These are phyloP conservation scores for Penaeus indicus DNA, from an alignment of 1,140 invertebrate species.

Conservation along the genomic window DNA sequence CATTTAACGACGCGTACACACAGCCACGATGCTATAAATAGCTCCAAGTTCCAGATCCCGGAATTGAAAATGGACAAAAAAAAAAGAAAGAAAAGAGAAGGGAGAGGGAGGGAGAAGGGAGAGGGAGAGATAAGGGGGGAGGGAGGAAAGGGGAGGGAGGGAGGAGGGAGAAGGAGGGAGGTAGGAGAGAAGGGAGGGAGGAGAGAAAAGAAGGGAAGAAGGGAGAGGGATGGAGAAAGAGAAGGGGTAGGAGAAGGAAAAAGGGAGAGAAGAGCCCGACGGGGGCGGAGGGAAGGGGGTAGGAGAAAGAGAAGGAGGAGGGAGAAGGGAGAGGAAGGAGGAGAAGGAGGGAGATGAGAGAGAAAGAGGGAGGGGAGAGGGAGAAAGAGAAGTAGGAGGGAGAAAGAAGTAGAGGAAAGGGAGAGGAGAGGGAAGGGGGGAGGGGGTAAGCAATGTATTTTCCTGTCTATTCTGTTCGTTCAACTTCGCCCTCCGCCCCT, in stretches of 20 bases:
- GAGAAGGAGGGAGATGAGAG: neutral
- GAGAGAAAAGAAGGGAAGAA: neutral
- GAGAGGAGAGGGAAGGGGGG: neutral
- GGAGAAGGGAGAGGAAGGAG: neutral
- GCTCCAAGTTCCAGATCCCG: neutral
- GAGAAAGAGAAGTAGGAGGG: neutral
- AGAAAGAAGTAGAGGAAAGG: neutral
- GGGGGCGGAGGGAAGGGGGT: neutral
- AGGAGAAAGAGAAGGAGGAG: neutral
- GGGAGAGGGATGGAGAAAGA: neutral
- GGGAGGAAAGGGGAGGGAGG: neutral
- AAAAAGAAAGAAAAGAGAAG: neutral
- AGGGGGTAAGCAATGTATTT: neutral
- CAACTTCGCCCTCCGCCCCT: neutral
- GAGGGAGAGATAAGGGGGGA: neutral
- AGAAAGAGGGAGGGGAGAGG: neutral
- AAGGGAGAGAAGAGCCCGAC: neutral
- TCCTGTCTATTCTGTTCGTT: slow-evolving; percentile 2
- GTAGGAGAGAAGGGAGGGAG: neutral
- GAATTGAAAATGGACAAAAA: neutral
- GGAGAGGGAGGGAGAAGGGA: neutral
- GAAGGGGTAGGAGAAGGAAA: neutral
- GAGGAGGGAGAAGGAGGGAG: neutral
- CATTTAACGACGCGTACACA: neutral
- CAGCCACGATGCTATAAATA: neutral